Base-by-base conservation (phyloP, 1,140 invertebrate species). In the Lethocerus indicus region DNA sequence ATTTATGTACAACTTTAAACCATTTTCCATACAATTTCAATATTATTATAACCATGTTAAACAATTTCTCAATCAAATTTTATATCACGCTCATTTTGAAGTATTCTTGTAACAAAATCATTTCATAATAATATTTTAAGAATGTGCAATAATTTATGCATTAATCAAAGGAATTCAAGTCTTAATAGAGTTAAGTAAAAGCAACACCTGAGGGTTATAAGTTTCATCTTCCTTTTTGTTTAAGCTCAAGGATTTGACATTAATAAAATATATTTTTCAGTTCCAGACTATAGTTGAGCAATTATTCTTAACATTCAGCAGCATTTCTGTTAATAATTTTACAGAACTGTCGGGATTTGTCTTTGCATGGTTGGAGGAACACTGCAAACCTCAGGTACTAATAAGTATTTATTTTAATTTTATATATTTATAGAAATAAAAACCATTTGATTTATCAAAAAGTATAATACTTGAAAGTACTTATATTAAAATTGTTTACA, bases 271-370 rank as follows among this genome's bases (percentile, higher is more conserved):
- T 53, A 56, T 55, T 57, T 65, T 70, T 58, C 60, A 94, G 87
- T 96, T 97, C 69, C 87, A 93, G 69, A 78, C 81, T 52, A 87
- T 96, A 52, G 90, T 95, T 79, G 90, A 96, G 61, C 80, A 85
- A 48, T 69, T 97, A 50, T 96, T 95, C 66, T 71, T 83, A 54
- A 87, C 88, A 5, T 96, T 96, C 65, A 81, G 82, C 53, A 78
- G 76, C 39, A 79, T 96, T 53, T 86, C 87, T 9, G 87, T 89
- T 43, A 81, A 79, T 42, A 93, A 92, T 65, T 97, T 97, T 68
- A 75, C 81, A 16, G 89, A 95, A 66, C 69, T 96, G 37, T 95
- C 91, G 12, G 87, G 78, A 2, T 89, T 87, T 59, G 86, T 95
- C 2, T 92, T 96, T 61, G 87, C 82, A 57, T 97, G 93, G 93